Evolutionary conservation across 2,888 invertebrate genomes (phyloP), one percentile per base, ranked within the genome.

Genomic region (Orthonevra nobilis): DNA sequence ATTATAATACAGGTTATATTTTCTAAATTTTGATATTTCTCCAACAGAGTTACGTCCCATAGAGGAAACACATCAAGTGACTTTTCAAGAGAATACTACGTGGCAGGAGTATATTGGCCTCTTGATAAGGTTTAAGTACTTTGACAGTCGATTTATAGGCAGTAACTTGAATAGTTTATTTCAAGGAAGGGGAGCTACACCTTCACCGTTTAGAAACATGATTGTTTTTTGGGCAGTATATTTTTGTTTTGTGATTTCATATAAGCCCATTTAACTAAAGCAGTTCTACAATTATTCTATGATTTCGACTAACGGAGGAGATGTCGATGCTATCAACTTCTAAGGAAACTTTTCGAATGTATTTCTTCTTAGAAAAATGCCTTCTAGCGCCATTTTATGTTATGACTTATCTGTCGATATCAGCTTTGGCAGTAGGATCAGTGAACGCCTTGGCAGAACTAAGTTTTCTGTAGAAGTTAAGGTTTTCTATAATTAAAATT

Each of bases 251-350:
- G 60, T 64, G 56, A 38, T 54, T 17, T 17, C 12, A 12, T 5
- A 32, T 6, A 32, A 23, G 72, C 72, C 72, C 72, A 30, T 6
- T 46, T 36, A 46, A 42, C 17, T 23, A 52, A 19, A 48, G 54
- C 32, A 48, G 15, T 36, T 60, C 20, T 40, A 44, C 17, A 40
- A 50, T 30, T 68, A 79, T 66, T 26, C 68, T 82, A 81, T 17
- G 61, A 52, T 63, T 72, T 72, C 83, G 85, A 83, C 84, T 84
- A 83, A 82, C 84, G 85, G 85, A 85, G 84, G 85, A 85, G 85
- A 83, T 84, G 85, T 84, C 82, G 74, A 15, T 69, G 26, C 28
- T 63, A 10, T 69, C 68, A 63, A 74, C 68, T 69, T 48, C 73
- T 5, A 30, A 5, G 46, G 12, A 61, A 66, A 61, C 52, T 23